Evolutionary conservation across 1,140 invertebrate genomes (phyloP).

Genomic region (Orius laevigatus): DNA sequence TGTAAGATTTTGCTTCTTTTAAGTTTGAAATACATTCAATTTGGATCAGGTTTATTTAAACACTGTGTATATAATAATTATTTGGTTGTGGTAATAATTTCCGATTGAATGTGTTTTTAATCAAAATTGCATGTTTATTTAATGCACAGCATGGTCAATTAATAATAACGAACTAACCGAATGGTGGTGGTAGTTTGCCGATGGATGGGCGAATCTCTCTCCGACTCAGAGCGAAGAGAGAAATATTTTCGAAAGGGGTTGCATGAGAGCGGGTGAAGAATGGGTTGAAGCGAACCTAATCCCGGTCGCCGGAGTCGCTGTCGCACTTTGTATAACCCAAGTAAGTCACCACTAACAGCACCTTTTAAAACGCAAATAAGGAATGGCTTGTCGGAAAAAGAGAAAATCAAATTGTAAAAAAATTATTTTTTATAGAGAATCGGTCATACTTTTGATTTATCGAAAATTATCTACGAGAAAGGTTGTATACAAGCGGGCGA

Average conservation of each 20-base stretch:
- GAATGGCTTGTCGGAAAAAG: neutral
- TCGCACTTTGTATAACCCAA: conserved; percentile 70
- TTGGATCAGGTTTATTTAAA: too few relatives aligned
- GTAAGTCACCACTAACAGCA: conserved; percentile 30
- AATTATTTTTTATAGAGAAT: neutral
- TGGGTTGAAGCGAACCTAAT: conserved; percentile 86
- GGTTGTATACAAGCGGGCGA: conserved; percentile 85
- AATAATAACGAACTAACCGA: neutral
- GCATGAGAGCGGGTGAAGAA: conserved; percentile 78
- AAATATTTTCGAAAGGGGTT: conserved; percentile 86
- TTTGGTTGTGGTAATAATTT: neutral
- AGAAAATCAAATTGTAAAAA: conserved; percentile 1
- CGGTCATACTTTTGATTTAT: conserved; percentile 35
- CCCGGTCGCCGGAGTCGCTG: conserved; percentile 64
- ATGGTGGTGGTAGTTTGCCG: conserved; percentile 4
- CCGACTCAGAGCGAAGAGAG: conserved; percentile 52
- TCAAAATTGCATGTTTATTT: neutral
- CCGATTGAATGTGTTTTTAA: neutral
- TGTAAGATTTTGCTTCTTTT: conserved; percentile 43
- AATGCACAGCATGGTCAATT: neutral
- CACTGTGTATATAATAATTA: too few relatives aligned
- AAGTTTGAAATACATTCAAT: too few relatives aligned
- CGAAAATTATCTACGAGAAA: conserved; percentile 78
- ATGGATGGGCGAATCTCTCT: conserved; percentile 11
- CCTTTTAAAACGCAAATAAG: neutral